Percentiles rank a stretch among this genome's conserved stretches.
Evolutionary conservation across 2,888 invertebrate genomes (phyloP).

Genomic region (Drosophila acutilabella): DNA sequence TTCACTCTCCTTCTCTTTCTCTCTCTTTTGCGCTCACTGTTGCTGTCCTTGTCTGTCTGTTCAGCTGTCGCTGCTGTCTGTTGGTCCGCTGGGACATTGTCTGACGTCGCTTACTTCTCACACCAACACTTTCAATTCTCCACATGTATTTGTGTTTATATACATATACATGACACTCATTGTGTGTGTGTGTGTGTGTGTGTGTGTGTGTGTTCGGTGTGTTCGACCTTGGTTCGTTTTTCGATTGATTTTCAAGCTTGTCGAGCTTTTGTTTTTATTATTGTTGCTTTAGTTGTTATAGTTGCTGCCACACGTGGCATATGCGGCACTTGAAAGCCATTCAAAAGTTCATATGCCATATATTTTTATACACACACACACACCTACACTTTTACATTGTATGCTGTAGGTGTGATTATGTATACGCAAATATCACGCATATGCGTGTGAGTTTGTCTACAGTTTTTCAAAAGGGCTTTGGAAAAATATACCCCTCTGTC

Average conservation of each 20-base stretch:
- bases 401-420: conserved; percentile 1
- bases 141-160: neutral
- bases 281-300: neutral
- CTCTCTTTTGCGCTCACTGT: neutral
- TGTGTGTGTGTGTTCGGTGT: conserved; percentile 6
- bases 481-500: too few species aligned
- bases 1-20: neutral
- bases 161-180: neutral
- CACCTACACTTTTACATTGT: neutral
- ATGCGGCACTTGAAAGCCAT: conserved; percentile 27
- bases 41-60: conserved; percentile 23
- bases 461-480: neutral
- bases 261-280: conserved; percentile 23
- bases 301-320: conserved; percentile 24
- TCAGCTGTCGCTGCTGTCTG: conserved; percentile 24
- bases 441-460: conserved; percentile 4
- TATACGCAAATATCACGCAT: conserved; percentile 9
- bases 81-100: conserved; percentile 8
- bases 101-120: conserved; percentile 18
- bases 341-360: conserved; percentile 19
- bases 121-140: conserved; percentile 7
- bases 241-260: conserved; percentile 34
- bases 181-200: neutral
- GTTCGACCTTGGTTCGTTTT: conserved; percentile 33
- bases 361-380: neutral